phyloP scores from a whole-genome alignment of 2,113 vertebrate genomes.

The Phoxinus phoxinus region DNA sequence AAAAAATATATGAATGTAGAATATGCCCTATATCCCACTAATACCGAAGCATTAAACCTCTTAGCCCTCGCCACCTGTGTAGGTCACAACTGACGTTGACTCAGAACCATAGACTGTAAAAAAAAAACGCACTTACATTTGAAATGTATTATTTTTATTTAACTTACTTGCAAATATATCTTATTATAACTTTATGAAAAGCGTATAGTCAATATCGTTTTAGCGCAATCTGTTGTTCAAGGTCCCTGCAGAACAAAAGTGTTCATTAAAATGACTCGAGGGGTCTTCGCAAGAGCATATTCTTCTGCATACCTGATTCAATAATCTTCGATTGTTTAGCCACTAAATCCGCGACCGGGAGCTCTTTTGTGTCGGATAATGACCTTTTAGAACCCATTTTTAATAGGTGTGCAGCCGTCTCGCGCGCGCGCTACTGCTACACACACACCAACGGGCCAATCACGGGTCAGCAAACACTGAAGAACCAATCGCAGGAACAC shows the following conservation, averaged over 20 bases:
- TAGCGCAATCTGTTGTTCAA: background rate
- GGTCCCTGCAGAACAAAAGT: background rate
- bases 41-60: slow-evolving; percentile 4
- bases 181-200: background rate
- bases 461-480: background rate
- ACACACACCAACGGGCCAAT: background rate
- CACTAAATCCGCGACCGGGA: slow-evolving; percentile 41
- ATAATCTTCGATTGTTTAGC: slow-evolving; percentile 57
- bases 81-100: background rate
- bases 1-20: background rate
- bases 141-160: background rate
- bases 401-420: background rate
- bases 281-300: background rate
- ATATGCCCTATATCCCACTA: background rate
- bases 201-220: background rate
- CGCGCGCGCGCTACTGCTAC: background rate
- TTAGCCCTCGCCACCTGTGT: background rate
- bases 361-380: slow-evolving; percentile 29
- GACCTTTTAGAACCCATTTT: slow-evolving; percentile 50
- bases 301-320: slow-evolving; percentile 52
- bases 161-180: background rate
- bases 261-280: background rate
- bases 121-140: background rate
- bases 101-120: too few species aligned
- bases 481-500: background rate